Evolutionary conservation across 2,888 invertebrate genomes (phyloP).

Genomic region (Caenorhabditis sp.): DNA sequence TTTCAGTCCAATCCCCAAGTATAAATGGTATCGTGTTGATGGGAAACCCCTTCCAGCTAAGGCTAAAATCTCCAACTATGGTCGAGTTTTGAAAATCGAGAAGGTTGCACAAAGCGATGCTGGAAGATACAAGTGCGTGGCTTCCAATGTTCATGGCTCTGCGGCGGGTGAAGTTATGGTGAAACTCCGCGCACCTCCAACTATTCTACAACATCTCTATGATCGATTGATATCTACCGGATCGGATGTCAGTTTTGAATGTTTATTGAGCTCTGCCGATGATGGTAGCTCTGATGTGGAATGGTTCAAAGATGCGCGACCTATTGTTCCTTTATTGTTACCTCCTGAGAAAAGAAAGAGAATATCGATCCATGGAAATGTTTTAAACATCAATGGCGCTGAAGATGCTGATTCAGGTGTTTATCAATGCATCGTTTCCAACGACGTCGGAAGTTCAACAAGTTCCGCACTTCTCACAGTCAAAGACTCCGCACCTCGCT

Average conservation of each 20-base stretch:
- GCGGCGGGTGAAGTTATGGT: constrained; percentile 61
- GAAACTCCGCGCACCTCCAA: constrained; percentile 60
- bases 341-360: constrained; percentile 56
- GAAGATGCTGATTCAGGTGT: constrained; percentile 57
- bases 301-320: constrained; percentile 56
- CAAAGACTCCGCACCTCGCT: constrained; percentile 54
- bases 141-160: constrained; percentile 58
- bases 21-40: constrained; percentile 65
- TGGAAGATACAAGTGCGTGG: constrained; percentile 65
- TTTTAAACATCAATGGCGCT: constrained; percentile 36
- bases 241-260: constrained; percentile 51
- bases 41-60: constrained; percentile 55
- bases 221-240: constrained; percentile 55
- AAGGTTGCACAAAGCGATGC: constrained; percentile 43
- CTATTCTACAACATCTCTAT: constrained; percentile 52
- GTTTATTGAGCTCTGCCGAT: constrained; percentile 52
- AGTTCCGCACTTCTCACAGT: constrained; percentile 58
- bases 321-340: constrained; percentile 60
- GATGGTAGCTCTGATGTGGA: constrained; percentile 37
- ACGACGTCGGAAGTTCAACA: constrained; percentile 48
- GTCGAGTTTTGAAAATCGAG: constrained; percentile 66
- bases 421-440: constrained; percentile 57
- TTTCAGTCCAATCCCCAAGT: constrained; percentile 62
- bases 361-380: constrained; percentile 48
- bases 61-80: constrained; percentile 57